Evolutionary conservation across 2,888 invertebrate species (phyloP).

Genomic region (Micoletzkya japonica): DNA sequence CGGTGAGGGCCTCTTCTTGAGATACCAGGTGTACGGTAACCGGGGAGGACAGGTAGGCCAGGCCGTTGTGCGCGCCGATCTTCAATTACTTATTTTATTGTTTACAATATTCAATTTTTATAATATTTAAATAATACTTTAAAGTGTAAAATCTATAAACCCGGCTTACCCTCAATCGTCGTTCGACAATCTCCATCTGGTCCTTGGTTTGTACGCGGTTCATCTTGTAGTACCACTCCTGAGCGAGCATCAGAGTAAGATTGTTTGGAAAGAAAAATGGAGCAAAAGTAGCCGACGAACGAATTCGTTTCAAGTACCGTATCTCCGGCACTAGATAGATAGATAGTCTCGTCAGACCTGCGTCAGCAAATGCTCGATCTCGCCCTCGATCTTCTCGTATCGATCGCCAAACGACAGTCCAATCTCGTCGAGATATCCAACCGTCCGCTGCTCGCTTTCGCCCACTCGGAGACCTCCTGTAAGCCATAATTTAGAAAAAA

Average conservation of each 20-base stretch:
- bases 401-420: not conserved
- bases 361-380: conserved; percentile 13
- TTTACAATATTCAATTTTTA: not conserved
- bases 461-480: not conserved
- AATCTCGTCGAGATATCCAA: conserved; percentile 11
- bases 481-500: no score
- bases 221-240: conserved; percentile 13
- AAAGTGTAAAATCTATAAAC: not conserved
- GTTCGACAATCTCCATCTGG: conserved; percentile 12
- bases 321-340: no score
- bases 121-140: not conserved
- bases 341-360: no score
- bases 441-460: not conserved
- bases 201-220: conserved; percentile 1
- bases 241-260: not conserved
- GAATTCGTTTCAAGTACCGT: no score
- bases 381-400: not conserved
- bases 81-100: conserved; percentile 37
- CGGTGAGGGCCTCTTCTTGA: conserved; percentile 12
- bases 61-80: conserved; percentile 69
- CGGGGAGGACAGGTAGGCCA: conserved; percentile 66
- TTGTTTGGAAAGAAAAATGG: not conserved
- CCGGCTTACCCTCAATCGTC: conserved; percentile 19
- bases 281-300: not conserved
- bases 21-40: conserved; percentile 60